A percentile compares a stretch with the other conserved stretches of the same genome.
Evolutionary conservation across 2,797 vertebrate species (phyloP).

Genomic region (Paedocypris micromegethes): DNA sequence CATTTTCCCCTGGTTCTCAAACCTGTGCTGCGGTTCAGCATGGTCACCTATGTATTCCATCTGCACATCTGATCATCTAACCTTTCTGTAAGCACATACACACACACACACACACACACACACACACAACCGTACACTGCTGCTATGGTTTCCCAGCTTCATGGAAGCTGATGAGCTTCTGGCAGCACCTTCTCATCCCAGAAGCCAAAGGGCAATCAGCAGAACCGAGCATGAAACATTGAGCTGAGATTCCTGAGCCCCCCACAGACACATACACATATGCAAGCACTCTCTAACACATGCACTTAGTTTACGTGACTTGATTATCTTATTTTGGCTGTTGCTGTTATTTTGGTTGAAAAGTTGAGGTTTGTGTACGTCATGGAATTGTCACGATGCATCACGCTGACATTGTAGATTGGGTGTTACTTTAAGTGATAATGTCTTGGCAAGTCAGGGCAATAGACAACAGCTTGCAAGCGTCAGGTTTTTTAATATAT

Average conservation of each 20-base stretch:
- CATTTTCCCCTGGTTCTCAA: slow-evolving; percentile 24
- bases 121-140: slow-evolving; percentile 10
- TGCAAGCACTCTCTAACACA: neutral
- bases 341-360: too few species aligned
- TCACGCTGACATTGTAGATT: too few species aligned
- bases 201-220: slow-evolving; percentile 36
- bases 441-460: too few species aligned
- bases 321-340: neutral
- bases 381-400: too few species aligned
- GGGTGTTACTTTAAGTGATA: too few species aligned
- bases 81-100: slow-evolving; percentile 1
- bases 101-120: neutral
- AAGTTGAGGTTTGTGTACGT: too few species aligned
- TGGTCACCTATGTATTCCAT: slow-evolving; percentile 36
- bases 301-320: neutral
- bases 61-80: slow-evolving; percentile 17
- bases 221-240: slow-evolving; percentile 24
- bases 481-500: too few species aligned
- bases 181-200: slow-evolving; percentile 35
- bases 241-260: neutral
- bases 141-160: slow-evolving; percentile 24
- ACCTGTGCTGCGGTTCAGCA: slow-evolving; percentile 28
- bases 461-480: too few species aligned
- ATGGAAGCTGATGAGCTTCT: slow-evolving; percentile 60
- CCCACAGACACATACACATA: slow-evolving; percentile 2